phyloP scores from a whole-genome alignment of 2,113 vertebrate species.

The Fulica atra region DNA sequence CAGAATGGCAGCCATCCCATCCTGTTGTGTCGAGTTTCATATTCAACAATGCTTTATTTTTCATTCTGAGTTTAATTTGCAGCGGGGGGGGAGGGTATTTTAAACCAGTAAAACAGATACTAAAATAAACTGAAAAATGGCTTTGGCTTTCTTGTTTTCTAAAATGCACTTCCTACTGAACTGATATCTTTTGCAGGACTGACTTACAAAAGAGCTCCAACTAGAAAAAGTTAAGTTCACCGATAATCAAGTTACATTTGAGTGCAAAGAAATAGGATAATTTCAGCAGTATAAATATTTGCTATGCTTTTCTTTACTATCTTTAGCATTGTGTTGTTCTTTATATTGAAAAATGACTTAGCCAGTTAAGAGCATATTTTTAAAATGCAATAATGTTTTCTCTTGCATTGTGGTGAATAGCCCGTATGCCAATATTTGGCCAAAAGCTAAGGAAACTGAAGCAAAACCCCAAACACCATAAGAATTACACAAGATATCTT shows the following conservation, averaged over 20 bases:
- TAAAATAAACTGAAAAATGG: background rate
- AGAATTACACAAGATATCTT: background rate
- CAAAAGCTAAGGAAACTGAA: constrained; percentile 1
- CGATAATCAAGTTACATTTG: background rate
- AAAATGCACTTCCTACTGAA: background rate
- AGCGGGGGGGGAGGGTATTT: background rate
- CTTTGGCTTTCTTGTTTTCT: background rate
- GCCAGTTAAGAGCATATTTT: background rate
- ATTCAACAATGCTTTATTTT: background rate
- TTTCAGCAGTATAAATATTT: background rate
- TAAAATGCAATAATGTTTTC: background rate
- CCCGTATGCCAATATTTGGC: background rate
- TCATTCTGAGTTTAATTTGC: background rate
- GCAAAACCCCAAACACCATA: background rate
- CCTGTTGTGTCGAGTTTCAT: constrained; percentile 2
- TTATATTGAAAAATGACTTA: background rate
- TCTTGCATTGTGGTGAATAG: background rate
- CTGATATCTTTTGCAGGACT: background rate
- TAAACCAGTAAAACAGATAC: background rate
- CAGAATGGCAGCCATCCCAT: constrained; percentile 10
- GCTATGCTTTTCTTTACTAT: background rate
- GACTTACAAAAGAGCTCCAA: background rate
- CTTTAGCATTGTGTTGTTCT: background rate
- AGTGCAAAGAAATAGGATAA: background rate
- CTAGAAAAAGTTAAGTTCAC: background rate